These are phyloP conservation scores for Sapajus apella DNA, from an alignment of 2,113 vertebrate species.

Conservation along the genomic window DNA sequence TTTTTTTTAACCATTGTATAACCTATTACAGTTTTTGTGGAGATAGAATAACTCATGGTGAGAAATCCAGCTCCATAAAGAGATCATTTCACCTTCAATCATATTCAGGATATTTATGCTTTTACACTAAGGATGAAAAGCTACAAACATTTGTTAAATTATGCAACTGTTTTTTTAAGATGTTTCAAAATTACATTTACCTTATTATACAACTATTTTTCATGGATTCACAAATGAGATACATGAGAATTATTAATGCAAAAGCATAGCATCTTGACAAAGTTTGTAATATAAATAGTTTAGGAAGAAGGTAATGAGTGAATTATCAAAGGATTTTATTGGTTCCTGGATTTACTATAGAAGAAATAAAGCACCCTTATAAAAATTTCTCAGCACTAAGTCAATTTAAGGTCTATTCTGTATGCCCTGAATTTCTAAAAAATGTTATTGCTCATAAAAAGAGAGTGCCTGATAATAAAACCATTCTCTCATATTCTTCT, in stretches of 20 bases:
- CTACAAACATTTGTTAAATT: background rate
- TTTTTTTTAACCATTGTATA: conserved; percentile 31
- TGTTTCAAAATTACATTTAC: background rate
- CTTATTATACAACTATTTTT: conserved; percentile 9
- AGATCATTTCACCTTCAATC: background rate
- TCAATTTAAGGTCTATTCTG: conserved; percentile 24
- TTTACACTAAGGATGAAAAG: background rate
- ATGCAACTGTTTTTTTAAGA: background rate
- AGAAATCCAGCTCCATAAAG: background rate
- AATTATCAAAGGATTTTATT: conserved; percentile 39
- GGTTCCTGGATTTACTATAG: conserved; percentile 22
- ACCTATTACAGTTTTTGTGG: background rate
- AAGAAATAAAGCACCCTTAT: conserved; percentile 36
- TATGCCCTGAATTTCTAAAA: background rate
- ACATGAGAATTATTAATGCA: conserved; percentile 15
- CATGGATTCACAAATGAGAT: background rate
- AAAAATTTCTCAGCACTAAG: conserved; percentile 30
- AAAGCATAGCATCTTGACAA: background rate
- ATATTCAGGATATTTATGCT: background rate
- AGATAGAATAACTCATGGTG: background rate
- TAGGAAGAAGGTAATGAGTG: conserved; percentile 18
- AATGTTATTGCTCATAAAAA: conserved; percentile 3
- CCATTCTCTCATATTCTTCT: background rate
- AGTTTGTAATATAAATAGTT: conserved; percentile 28
- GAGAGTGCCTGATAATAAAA: conserved; percentile 1